Conservation (phyloP, 2,888 invertebrate genomes). For the Exephanes ischioxanthus region DNA sequence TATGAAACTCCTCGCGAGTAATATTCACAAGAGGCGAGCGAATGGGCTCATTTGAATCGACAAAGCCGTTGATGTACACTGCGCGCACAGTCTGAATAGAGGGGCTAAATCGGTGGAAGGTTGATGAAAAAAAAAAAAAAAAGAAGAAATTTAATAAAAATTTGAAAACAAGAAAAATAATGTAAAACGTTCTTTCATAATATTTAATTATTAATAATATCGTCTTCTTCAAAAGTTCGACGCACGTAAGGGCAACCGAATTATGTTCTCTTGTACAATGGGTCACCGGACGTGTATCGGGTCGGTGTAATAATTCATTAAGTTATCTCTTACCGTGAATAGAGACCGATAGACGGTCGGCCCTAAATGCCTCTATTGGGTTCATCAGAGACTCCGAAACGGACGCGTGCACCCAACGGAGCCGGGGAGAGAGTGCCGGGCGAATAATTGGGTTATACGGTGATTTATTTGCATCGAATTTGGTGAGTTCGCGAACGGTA, state of each 20-base stretch:
- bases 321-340: slow-evolving; percentile 6
- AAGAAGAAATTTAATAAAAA: neutral
- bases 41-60: slow-evolving; percentile 10
- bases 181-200: neutral
- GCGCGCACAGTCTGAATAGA: neutral
- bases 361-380: slow-evolving; percentile 60
- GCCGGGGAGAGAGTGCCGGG: slow-evolving; percentile 42
- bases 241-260: neutral
- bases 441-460: slow-evolving; percentile 68
- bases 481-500: slow-evolving; percentile 68
- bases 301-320: slow-evolving; percentile 34
- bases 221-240: neutral
- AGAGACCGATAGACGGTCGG: slow-evolving; percentile 32
- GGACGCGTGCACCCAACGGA: slow-evolving; percentile 34
- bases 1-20: slow-evolving; percentile 43
- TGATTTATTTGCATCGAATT: slow-evolving; percentile 69
- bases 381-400: slow-evolving; percentile 61
- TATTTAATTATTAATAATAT: neutral
- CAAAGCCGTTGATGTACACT: neutral
- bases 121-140: neutral
- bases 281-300: neutral
- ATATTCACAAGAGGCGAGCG: slow-evolving; percentile 27
- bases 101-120: neutral
- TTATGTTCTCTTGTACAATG: neutral
- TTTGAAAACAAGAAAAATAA: neutral